Percentiles rank a stretch among this genome's conserved stretches.
These are phyloP conservation scores for Stegodyphus mimosarum DNA, from an alignment of 1,140 invertebrate genomes.

Conservation along the genomic window DNA sequence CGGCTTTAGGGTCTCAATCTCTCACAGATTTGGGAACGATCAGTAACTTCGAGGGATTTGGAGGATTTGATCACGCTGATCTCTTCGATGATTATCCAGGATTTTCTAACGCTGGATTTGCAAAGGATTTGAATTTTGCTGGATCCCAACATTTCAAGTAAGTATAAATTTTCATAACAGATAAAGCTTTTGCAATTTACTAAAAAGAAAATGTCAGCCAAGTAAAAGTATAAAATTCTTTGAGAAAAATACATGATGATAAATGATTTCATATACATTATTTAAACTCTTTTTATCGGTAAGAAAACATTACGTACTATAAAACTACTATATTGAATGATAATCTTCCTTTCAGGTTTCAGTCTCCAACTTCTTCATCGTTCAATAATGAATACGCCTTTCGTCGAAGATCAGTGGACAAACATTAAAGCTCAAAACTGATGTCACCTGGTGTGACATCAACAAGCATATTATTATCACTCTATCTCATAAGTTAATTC, in stretches of 20 bases:
- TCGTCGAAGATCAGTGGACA: background rate
- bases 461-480: too few relatives aligned
- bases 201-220: too few relatives aligned
- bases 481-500: too few relatives aligned
- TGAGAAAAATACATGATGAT: background rate
- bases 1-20: background rate
- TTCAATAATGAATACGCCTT: background rate
- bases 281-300: background rate
- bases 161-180: background rate
- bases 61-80: slow-evolving; percentile 27
- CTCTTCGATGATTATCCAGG: slow-evolving; percentile 47
- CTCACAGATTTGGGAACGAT: slow-evolving; percentile 7
- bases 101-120: slow-evolving; percentile 36
- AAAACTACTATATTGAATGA: background rate
- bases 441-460: background rate
- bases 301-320: background rate
- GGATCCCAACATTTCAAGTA: slow-evolving; percentile 36
- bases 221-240: too few relatives aligned
- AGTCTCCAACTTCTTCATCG: background rate
- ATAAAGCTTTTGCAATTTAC: too few relatives aligned
- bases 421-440: background rate
- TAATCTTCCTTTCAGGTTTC: background rate
- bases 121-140: slow-evolving; percentile 48
- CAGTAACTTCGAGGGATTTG: slow-evolving; percentile 18
- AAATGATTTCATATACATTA: background rate